Conservation (phyloP, 2,113 vertebrate species). For the Phylloscopus whistleri region DNA sequence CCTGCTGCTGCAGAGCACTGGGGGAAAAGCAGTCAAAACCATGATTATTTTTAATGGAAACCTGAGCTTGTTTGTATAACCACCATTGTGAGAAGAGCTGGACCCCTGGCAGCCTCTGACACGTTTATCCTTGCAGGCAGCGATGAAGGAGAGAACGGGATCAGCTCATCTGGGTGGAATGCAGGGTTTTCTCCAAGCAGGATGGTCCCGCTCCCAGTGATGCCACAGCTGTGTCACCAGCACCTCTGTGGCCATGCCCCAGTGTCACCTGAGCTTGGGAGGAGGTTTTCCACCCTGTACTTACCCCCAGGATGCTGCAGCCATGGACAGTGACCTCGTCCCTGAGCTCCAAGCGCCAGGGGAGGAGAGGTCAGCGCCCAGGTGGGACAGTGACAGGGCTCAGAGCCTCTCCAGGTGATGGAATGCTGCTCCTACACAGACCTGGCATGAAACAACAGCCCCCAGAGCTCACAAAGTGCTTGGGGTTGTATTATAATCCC, state of each 20-base stretch:
- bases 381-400: background rate
- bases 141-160: background rate
- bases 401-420: background rate
- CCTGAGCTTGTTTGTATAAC: background rate
- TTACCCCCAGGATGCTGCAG: background rate
- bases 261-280: background rate
- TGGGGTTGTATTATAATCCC: background rate
- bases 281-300: background rate
- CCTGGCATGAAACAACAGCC: background rate
- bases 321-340: accelerated
- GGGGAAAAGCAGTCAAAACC: background rate
- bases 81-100: background rate
- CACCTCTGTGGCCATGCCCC: background rate
- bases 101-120: background rate
- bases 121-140: background rate
- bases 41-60: background rate
- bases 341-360: background rate
- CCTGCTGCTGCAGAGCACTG: background rate
- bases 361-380: background rate
- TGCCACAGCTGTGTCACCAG: background rate
- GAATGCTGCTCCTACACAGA: background rate
- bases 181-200: background rate
- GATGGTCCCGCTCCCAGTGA: accelerated
- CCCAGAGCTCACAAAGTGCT: background rate
- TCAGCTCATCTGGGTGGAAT: accelerated